A percentile compares a stretch with the other conserved stretches of the same genome.
Evolutionary conservation across 2,113 vertebrate species (phyloP).

Genomic region (Lota lota): DNA sequence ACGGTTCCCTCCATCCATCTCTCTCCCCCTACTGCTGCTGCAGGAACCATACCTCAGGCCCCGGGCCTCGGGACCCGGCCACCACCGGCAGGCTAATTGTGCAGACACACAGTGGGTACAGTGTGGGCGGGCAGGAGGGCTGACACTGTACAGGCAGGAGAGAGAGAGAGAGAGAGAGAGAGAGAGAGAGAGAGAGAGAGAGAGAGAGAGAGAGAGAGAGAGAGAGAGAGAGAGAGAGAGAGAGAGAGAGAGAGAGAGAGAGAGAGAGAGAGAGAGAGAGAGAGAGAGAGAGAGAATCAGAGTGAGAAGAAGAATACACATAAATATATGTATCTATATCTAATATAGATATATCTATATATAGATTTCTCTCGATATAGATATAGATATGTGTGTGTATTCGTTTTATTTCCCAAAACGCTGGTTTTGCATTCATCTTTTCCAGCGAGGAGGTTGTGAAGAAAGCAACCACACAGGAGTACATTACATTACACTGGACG

Average conservation of each 20-base stretch:
- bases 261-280: no score
- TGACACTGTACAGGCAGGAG: constrained; percentile 8
- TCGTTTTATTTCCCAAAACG: neutral
- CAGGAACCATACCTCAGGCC: constrained; percentile 3
- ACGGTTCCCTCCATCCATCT: constrained; percentile 60
- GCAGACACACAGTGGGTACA: constrained; percentile 51
- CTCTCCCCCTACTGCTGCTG: constrained; percentile 6
- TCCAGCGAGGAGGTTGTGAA: no score
- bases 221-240: neutral
- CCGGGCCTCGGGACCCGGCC: constrained; percentile 46
- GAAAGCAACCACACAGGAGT: no score
- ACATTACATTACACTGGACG: no score
- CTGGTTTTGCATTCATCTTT: no score
- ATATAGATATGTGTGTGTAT: neutral
- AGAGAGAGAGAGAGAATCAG: no score
- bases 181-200: no score
- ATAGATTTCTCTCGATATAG: no score
- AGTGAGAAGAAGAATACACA: no score
- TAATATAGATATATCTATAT: no score
- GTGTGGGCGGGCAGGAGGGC: constrained; percentile 18
- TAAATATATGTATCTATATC: no score
- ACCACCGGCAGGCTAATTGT: constrained; percentile 63
- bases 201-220: no score
- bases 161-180: neutral
- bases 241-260: neutral